Conservation (phyloP, 37 sponge, comb jelly and placozoan species). For the Tethya wilhelma region DNA sequence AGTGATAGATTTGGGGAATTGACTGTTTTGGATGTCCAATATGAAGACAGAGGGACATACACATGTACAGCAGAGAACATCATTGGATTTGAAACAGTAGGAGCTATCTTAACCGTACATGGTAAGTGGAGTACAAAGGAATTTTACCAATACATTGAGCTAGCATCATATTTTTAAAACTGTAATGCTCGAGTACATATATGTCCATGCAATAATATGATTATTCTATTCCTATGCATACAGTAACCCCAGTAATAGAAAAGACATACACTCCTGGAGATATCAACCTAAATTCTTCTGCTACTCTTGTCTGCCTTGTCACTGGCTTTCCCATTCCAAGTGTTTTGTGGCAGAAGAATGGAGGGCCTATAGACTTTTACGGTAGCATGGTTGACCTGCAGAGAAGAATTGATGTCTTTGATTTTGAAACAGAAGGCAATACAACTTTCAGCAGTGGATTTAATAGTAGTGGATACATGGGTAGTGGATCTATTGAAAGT, state of each 20-base stretch:
- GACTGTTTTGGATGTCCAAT: constrained; percentile 43
- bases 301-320: constrained; percentile 38
- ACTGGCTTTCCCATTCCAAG: constrained; percentile 60
- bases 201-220: not conserved
- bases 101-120: constrained; percentile 68
- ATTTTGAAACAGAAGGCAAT: not conserved
- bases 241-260: constrained; percentile 60
- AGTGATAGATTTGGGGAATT: constrained; percentile 42
- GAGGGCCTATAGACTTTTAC: not conserved
- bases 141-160: not conserved
- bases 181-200: not conserved
- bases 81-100: constrained; percentile 6
- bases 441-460: not conserved
- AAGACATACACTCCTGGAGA: constrained; percentile 17
- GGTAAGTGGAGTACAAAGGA: constrained; percentile 41
- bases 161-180: not conserved
- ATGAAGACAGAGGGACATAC: constrained; percentile 68
- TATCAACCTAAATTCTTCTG: constrained; percentile 4
- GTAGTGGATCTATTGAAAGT: constrained; percentile 10
- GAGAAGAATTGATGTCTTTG: constrained; percentile 7
- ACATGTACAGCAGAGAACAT: constrained; percentile 48
- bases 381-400: not conserved
- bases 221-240: not conserved
- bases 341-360: constrained; percentile 56
- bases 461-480: constrained; percentile 11